Evolutionary conservation across 1,140 invertebrate genomes (phyloP).

Genomic region (Drosophila pruinosa): DNA sequence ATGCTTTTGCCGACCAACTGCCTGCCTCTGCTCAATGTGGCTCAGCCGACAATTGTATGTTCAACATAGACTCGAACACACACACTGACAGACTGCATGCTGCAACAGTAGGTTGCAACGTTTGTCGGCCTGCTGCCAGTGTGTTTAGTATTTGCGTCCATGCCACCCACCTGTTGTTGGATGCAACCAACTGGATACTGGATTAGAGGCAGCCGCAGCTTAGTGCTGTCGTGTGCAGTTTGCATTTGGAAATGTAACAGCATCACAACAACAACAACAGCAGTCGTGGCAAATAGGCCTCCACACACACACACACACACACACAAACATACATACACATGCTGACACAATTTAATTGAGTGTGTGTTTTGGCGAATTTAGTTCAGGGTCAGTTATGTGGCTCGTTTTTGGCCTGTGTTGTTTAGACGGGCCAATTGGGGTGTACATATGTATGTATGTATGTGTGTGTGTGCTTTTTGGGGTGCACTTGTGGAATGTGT

Average conservation of each 20-base stretch:
- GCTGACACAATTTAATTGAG: slow-evolving; percentile 54
- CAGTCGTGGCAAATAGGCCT: slow-evolving; percentile 23
- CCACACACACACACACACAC: slow-evolving; percentile 16
- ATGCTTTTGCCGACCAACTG: slow-evolving; percentile 34
- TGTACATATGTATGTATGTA: too few relatives aligned
- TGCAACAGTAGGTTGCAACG: slow-evolving; percentile 9
- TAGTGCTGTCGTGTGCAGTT: slow-evolving; percentile 37
- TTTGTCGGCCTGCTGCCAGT: background rate
- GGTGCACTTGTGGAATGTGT: slow-evolving; percentile 4
- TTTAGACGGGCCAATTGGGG: slow-evolving; percentile 53
- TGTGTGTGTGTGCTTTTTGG: slow-evolving; percentile 8
- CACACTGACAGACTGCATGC: background rate
- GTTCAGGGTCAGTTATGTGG: slow-evolving; percentile 71
- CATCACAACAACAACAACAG: slow-evolving; percentile 37
- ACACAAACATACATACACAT: slow-evolving; percentile 1
- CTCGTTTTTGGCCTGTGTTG: slow-evolving; percentile 52
- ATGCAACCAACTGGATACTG: slow-evolving; percentile 51
- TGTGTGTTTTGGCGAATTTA: slow-evolving; percentile 61
- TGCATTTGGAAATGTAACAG: slow-evolving; percentile 55
- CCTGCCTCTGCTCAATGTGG: slow-evolving; percentile 26
- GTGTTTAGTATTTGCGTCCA: slow-evolving; percentile 10
- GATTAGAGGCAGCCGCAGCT: slow-evolving; percentile 53
- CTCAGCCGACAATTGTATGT: slow-evolving; percentile 29
- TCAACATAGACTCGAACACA: slow-evolving; percentile 9
- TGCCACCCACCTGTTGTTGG: slow-evolving; percentile 62